Percentiles rank a stretch among this genome's conserved stretches.
These are phyloP conservation scores for Papilio gigon DNA, from an alignment of 2,888 invertebrate species.

Conservation along the genomic window DNA sequence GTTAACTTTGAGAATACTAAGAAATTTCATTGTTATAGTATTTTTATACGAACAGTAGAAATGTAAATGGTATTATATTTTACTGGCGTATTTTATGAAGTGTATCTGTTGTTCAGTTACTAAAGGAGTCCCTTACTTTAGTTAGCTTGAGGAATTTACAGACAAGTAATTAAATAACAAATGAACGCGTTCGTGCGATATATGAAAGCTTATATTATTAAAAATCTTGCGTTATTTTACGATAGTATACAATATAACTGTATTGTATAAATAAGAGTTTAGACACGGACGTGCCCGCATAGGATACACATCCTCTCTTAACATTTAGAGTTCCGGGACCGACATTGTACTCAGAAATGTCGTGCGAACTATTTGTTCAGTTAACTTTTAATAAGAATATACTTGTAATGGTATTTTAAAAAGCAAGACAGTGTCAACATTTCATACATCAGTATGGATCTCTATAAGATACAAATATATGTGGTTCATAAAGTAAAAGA, in stretches of 20 bases:
- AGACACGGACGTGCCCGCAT: slow-evolving; percentile 49
- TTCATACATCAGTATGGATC: no score
- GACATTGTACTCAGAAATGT: slow-evolving; percentile 2
- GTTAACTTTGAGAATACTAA: slow-evolving; percentile 26
- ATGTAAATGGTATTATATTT: neutral
- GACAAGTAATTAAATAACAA: no score
- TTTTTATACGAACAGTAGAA: neutral
- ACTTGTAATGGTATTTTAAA: neutral
- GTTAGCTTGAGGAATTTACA: no score
- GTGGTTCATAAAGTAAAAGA: no score
- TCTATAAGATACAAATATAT: no score
- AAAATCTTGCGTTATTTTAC: no score
- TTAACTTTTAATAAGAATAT: neutral
- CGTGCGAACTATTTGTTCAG: slow-evolving; percentile 24
- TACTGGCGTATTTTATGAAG: no score
- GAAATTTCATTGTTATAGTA: neutral
- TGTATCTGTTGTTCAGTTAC: no score
- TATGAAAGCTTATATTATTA: no score
- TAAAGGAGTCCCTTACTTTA: no score
- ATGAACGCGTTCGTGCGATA: no score
- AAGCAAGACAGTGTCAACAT: neutral
- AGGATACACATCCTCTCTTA: slow-evolving; percentile 49
- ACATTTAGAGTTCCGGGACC: slow-evolving; percentile 42
- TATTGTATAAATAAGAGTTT: neutral
- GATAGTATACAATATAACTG: no score